These are phyloP conservation scores for Psix sp. DNA, from an alignment of 1,140 invertebrate genomes.

Conservation along the genomic window DNA sequence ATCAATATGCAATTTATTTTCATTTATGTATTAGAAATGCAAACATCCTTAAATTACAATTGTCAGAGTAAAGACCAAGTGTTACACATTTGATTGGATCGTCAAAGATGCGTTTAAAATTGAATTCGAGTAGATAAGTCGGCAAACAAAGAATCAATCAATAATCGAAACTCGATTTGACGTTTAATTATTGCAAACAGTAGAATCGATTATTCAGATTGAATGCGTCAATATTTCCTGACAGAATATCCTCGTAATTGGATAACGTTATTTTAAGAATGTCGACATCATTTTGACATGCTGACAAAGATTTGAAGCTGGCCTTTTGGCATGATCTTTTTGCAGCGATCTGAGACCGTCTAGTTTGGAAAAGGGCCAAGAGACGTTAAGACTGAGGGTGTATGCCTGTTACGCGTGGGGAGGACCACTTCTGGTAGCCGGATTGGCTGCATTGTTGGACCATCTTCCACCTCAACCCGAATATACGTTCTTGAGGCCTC, in stretches of 20 bases:
- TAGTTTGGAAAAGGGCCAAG: conserved; percentile 88
- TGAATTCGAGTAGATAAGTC: too few relatives aligned
- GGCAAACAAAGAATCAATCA: too few relatives aligned
- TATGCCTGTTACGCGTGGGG: conserved; percentile 90
- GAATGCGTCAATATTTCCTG: too few relatives aligned
- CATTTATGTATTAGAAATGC: too few relatives aligned
- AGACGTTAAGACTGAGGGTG: conserved; percentile 83
- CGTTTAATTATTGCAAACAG: too few relatives aligned
- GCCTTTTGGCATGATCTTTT: conserved; percentile 63
- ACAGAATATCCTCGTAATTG: too few relatives aligned
- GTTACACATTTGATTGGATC: too few relatives aligned
- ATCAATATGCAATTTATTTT: background rate
- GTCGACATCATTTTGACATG: conserved; percentile 40
- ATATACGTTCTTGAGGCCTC: conserved; percentile 81
- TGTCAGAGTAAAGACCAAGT: too few relatives aligned
- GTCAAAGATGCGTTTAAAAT: too few relatives aligned
- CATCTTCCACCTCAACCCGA: conserved; percentile 79
- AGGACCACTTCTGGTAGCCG: conserved; percentile 84
- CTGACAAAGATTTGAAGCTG: conserved; percentile 44
- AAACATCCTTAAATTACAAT: too few relatives aligned
- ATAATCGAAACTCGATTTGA: too few relatives aligned
- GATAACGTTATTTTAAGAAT: conserved; percentile 46
- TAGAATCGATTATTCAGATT: too few relatives aligned
- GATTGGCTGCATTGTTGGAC: conserved; percentile 83
- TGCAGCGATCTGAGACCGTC: conserved; percentile 88